These are phyloP conservation scores for Cosmia pyralina DNA, from an alignment of 2,888 invertebrate genomes.

Conservation along the genomic window DNA sequence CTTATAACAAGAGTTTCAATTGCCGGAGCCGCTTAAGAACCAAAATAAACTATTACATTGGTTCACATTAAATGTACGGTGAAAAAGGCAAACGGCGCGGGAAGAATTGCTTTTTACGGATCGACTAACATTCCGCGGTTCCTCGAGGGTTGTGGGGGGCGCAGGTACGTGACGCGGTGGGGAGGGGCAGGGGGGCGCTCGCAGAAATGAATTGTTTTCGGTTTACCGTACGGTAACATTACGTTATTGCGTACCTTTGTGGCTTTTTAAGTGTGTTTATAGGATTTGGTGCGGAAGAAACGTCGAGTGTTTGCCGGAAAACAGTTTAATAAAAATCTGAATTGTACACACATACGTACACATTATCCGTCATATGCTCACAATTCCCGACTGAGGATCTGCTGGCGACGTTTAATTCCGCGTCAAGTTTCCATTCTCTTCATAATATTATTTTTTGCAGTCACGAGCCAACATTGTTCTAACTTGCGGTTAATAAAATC, in stretches of 20 bases:
- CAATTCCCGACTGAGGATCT: constrained; percentile 43
- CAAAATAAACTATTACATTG: constrained; percentile 81
- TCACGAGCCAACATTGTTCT: constrained; percentile 59
- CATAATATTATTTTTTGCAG: constrained; percentile 61
- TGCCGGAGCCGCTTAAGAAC: constrained; percentile 62
- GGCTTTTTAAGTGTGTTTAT: constrained; percentile 83
- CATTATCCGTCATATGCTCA: constrained; percentile 44
- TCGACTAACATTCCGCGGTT: constrained; percentile 84
- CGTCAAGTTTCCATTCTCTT: constrained; percentile 46
- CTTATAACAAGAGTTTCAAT: constrained; percentile 51
- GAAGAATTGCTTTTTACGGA: constrained; percentile 89
- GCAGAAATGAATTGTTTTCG: constrained; percentile 86
- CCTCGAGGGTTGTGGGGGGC: constrained; percentile 67
- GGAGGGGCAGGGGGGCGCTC: constrained; percentile 60
- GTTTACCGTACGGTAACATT: constrained; percentile 83
- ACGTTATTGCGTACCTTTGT: constrained; percentile 85
- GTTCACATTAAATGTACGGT: constrained; percentile 86
- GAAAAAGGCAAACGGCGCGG: constrained; percentile 86
- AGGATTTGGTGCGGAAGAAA: constrained; percentile 72
- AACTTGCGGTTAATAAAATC: constrained; percentile 61
- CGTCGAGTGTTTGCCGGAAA: constrained; percentile 52
- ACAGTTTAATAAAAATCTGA: constrained; percentile 63
- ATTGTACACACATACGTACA: constrained; percentile 18
- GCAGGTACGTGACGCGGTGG: constrained; percentile 67
- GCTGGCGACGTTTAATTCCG: constrained; percentile 66